A percentile compares a stretch with the other conserved stretches of the same genome.
Evolutionary conservation across 2,888 invertebrate genomes (phyloP).

Genomic region (Ethmia dodecea): DNA sequence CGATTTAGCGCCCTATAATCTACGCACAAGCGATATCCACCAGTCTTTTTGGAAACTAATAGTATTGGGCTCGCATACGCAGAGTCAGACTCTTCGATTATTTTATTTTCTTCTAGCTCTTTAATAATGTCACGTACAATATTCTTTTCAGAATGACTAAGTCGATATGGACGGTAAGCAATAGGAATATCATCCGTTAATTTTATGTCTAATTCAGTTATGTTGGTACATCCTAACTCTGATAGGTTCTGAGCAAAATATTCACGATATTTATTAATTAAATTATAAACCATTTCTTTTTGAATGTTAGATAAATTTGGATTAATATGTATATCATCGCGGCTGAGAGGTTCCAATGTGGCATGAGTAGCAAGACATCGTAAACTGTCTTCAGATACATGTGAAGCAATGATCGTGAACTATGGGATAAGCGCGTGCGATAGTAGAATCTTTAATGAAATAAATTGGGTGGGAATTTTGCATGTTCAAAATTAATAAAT

Average conservation of each 20-base stretch:
- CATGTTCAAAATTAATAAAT: background rate
- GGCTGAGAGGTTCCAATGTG: background rate
- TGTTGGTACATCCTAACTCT: slow-evolving; percentile 4
- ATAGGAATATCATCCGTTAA: slow-evolving; percentile 4
- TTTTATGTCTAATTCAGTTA: slow-evolving; percentile 1
- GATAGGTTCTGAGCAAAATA: slow-evolving; percentile 3
- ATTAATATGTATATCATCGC: background rate
- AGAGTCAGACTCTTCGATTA: no score
- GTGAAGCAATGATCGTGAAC: background rate
- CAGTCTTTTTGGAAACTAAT: slow-evolving; percentile 10
- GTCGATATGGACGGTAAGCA: no score
- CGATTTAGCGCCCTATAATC: slow-evolving; percentile 13
- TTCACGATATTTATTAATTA: slow-evolving; percentile 2
- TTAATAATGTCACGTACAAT: slow-evolving; percentile 14
- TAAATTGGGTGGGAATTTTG: background rate
- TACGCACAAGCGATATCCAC: no score
- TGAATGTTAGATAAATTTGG: background rate
- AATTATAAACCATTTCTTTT: background rate
- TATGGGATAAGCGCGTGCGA: background rate
- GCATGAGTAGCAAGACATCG: background rate
- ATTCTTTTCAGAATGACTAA: slow-evolving; percentile 18
- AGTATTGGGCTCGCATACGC: slow-evolving; percentile 13
- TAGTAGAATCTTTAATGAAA: background rate
- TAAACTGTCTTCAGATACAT: background rate
- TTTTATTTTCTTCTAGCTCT: slow-evolving; percentile 4